These are phyloP conservation scores for Acrocephalus kingi DNA, from an alignment of 2,113 vertebrate genomes.

Conservation along the genomic window DNA sequence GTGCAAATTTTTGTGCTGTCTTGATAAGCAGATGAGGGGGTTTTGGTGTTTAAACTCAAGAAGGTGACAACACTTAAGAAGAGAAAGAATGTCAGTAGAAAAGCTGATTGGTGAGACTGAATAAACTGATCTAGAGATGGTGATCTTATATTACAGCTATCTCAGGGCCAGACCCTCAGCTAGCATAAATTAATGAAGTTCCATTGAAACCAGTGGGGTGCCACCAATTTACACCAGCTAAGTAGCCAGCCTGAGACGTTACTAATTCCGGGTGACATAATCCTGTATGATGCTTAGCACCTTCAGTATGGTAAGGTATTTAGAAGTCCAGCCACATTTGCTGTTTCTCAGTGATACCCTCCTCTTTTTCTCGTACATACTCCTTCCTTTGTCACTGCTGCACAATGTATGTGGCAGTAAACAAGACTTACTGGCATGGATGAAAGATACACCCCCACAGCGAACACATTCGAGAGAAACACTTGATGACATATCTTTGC, in stretches of 20 bases:
- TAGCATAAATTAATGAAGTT: background rate
- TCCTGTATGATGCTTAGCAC: background rate
- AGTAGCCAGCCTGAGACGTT: background rate
- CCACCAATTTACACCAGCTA: conserved; percentile 26
- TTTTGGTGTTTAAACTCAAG: conserved; percentile 37
- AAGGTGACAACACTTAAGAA: conserved; percentile 10
- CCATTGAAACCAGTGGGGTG: background rate
- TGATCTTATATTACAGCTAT: conserved; percentile 19
- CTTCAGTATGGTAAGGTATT: background rate
- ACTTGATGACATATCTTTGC: background rate
- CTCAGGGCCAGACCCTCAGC: background rate
- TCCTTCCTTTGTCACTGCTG: background rate
- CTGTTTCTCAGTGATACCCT: background rate
- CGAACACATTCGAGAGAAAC: background rate
- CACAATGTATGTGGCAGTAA: background rate
- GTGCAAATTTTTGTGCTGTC: conserved; percentile 45
- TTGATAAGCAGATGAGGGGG: background rate
- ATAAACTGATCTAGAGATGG: background rate
- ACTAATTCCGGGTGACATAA: background rate
- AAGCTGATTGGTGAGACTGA: background rate
- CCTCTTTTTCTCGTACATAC: background rate
- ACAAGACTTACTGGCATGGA: background rate
- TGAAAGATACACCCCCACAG: background rate
- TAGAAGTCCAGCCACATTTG: background rate
- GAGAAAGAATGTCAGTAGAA: background rate